Base-by-base conservation (phyloP, 2,888 invertebrate genomes). In the Pegoplata infirma region DNA sequence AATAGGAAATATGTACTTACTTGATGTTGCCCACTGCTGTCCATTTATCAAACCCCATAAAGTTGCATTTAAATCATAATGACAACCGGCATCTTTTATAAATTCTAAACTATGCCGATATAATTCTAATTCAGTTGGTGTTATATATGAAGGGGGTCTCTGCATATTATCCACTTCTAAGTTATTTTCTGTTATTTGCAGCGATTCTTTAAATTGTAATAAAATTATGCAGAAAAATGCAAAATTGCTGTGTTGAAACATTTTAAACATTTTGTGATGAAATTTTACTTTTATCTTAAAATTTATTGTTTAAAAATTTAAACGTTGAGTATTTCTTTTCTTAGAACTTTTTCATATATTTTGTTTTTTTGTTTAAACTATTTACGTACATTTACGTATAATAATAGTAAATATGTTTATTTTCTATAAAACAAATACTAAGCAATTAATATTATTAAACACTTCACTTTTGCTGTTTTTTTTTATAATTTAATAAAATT, bases 21-120 rank as follows among this genome's bases (percentile, higher is more conserved):
- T 87, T 81, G 85, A 73, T 79, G 85, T 79, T 14, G 87, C 87
- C 87, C 87, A 87, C 28, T 82, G 83, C 19, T 82, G 76, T 32
- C 83, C 83, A 16, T 78, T 63, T 8, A 81, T 72, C 63, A 87
- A 77, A 10, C 83, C 85, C 84, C 83, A 83, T 1, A 87, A 78
- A 17, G 86, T 86, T 58, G 81, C 64, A 82, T 87, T 87, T 66
- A 87, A 82, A 82, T 86, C 87, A 12, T 72, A 68, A 49, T 80
- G 82, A 69, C 87, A 87, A 5, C 63, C 71, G 47, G 58, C 61
- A 63, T 82, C 82, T 56, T 73, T 61, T 4, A 87, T 82, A 6
- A 81, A 68, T 21, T 76, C 69, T 53, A 86, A 77, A 80, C 85
- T 82, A 28, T 82, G 77, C 25, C 73, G 78, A 61, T 84, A 85